phyloP scores from a whole-genome alignment of 1,140 invertebrate species.

The Maconellicoccus hirsutus region DNA sequence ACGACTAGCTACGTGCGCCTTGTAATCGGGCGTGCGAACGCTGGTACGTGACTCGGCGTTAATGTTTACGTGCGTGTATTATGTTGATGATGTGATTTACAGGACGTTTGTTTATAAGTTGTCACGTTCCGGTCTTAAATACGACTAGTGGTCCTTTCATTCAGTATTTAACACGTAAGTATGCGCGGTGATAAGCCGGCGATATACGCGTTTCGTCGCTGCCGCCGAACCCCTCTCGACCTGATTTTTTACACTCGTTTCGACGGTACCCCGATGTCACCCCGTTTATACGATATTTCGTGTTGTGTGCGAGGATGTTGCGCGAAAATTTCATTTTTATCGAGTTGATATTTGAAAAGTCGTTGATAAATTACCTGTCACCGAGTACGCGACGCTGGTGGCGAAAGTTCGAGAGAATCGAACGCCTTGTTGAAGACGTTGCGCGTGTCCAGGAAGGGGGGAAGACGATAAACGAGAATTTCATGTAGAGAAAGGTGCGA shows the following conservation, averaged over 20 bases:
- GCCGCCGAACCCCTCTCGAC: no score
- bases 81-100: constrained; percentile 10
- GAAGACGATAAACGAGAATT: not conserved
- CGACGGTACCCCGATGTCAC: no score
- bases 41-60: not conserved
- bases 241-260: no score
- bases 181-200: not conserved
- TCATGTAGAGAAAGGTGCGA: not conserved
- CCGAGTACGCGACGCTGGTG: not conserved
- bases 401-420: not conserved
- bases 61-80: not conserved
- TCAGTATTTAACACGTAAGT: constrained; percentile 38
- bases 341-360: not conserved
- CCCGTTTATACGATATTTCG: no score
- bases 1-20: not conserved
- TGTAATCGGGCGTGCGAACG: not conserved
- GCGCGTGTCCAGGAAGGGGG: not conserved
- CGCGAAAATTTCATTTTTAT: not conserved
- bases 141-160: constrained; percentile 37
- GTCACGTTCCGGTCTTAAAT: constrained; percentile 34
- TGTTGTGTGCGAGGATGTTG: no score
- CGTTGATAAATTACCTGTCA: constrained; percentile 1
- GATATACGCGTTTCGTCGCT: constrained; percentile 22
- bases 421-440: no score
- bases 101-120: constrained; percentile 18